Conservation (phyloP, 2,797 vertebrate genomes). For the Botia almorhae region DNA sequence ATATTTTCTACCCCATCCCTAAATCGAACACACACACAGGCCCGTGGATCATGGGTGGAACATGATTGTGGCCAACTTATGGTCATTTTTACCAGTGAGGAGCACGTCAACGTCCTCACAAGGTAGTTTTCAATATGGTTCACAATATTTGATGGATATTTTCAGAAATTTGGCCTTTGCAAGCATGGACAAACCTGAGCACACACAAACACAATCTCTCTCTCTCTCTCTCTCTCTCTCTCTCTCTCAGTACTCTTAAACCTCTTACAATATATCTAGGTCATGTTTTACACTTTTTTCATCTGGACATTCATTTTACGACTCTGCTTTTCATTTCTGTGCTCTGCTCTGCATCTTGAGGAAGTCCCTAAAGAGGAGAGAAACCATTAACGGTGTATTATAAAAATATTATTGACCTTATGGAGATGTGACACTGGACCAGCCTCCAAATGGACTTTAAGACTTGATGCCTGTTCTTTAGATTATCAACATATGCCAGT, state of each 20-base stretch:
- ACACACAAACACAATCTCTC: too few relatives aligned
- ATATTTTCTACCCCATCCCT: not conserved
- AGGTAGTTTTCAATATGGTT: not conserved
- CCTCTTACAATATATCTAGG: constrained; percentile 32
- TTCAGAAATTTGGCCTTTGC: too few relatives aligned
- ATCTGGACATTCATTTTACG: constrained; percentile 20
- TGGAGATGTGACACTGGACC: constrained; percentile 62
- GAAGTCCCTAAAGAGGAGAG: constrained; percentile 62
- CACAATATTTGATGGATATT: too few relatives aligned
- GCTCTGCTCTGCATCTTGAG: constrained; percentile 62
- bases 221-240: too few relatives aligned
- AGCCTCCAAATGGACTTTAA: constrained; percentile 72
- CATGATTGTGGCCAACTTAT: not conserved
- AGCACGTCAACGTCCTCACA: too few relatives aligned
- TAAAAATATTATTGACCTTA: constrained; percentile 82
- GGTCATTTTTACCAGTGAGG: too few relatives aligned
- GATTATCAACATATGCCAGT: constrained; percentile 88
- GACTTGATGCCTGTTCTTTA: constrained; percentile 62
- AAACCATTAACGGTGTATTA: constrained; percentile 73
- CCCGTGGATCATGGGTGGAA: not conserved
- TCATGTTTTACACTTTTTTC: constrained; percentile 23
- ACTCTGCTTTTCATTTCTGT: constrained; percentile 54
- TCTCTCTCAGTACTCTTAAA: not conserved
- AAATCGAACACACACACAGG: not conserved
- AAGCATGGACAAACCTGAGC: too few relatives aligned